Conservation (phyloP, 2,113 vertebrate genomes). For the Trematocara variabile region DNA sequence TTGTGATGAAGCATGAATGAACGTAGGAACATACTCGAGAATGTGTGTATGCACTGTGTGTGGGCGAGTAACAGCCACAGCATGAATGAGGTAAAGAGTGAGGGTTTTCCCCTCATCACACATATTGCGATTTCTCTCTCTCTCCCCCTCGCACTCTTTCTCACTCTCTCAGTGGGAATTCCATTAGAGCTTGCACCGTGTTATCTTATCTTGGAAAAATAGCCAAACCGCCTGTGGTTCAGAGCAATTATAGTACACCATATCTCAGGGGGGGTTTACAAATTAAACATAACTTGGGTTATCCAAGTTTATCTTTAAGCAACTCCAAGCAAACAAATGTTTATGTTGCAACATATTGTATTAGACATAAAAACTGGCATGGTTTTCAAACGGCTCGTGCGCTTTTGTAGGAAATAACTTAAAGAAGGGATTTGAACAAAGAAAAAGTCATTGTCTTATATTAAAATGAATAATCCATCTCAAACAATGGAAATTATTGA, state of each 20-base stretch:
- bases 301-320: constrained; percentile 17
- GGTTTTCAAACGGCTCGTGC: neutral
- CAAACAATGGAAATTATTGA: neutral
- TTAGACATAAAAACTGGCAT: neutral
- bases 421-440: neutral
- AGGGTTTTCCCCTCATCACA: constrained; percentile 26
- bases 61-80: neutral
- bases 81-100: constrained; percentile 31
- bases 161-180: constrained; percentile 38
- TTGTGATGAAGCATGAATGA: neutral
- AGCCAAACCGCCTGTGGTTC: constrained; percentile 33
- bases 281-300: constrained; percentile 48
- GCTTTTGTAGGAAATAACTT: neutral
- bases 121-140: neutral
- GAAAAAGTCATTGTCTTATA: neutral
- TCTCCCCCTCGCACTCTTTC: neutral
- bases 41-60: neutral
- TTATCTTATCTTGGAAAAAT: constrained; percentile 59
- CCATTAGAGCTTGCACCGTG: constrained; percentile 40
- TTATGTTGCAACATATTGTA: neutral
- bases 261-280: constrained; percentile 48
- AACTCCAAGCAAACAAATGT: neutral
- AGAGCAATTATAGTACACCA: constrained; percentile 53
- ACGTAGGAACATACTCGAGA: neutral
- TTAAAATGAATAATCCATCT: neutral